Percentiles rank a stretch among this genome's conserved stretches.
These are phyloP conservation scores for Ibidorhyncha struthersii DNA, from an alignment of 2,113 vertebrate genomes.

Conservation along the genomic window DNA sequence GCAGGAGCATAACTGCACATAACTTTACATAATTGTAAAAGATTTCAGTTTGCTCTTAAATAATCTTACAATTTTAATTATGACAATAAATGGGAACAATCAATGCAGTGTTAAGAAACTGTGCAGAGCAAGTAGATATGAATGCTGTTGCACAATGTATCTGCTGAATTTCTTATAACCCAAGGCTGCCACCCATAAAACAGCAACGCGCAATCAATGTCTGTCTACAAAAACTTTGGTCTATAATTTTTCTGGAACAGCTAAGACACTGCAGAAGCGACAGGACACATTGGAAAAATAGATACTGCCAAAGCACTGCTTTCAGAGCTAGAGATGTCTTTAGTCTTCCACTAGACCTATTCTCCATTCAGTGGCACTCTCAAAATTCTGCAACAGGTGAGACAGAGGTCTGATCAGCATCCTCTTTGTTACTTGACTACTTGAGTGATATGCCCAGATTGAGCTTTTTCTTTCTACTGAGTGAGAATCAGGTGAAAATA, in stretches of 20 bases:
- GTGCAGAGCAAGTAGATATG: neutral
- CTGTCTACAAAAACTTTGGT: neutral
- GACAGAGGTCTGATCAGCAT: neutral
- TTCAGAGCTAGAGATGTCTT: neutral
- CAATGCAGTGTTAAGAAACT: neutral
- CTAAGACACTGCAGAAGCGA: neutral
- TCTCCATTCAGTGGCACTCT: neutral
- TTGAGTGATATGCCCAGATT: neutral
- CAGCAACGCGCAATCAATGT: neutral
- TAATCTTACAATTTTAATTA: neutral
- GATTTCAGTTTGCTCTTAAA: constrained; percentile 24
- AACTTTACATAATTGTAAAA: neutral
- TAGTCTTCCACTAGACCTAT: neutral
- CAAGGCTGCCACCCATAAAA: neutral
- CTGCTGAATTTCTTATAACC: neutral
- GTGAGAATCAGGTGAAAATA: neutral
- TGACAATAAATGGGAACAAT: neutral
- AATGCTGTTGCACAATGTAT: neutral
- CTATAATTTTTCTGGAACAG: neutral
- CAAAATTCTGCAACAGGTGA: neutral
- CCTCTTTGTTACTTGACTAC: neutral
- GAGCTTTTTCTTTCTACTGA: neutral
- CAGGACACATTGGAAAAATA: neutral
- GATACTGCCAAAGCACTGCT: neutral
- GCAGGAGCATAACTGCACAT: neutral